Base-by-base conservation (phyloP, 2,113 vertebrate genomes). In the Prunella himalayana region DNA sequence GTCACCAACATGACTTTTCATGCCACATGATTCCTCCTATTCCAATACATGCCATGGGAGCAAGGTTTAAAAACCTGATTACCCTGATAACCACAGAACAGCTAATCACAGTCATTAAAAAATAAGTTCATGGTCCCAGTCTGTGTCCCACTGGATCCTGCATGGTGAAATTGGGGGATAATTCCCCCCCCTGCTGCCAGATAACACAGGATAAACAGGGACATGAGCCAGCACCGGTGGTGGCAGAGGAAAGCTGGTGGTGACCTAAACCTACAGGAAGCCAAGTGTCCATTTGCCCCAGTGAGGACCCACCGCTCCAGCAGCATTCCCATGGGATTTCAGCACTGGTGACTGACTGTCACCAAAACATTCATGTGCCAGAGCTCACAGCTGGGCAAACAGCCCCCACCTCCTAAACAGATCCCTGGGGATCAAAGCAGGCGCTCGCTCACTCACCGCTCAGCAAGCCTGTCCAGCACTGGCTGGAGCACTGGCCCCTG, bases 301-400 rank as follows among this genome's bases (percentile, higher is more conserved):
- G 44, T 0, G 12, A 84, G 77, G n/a, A 73, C 13, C 50, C 27
- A 11, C n/a, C 0, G 0, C 9, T 68, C 61, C 86, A 39, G 30
- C 3, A 3, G 35, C 44, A 19, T 35, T 91, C 82, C 78, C 28
- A 13, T 3, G 35, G 72, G 31, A 77, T 81, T 88, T 60, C 59
- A 35, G 70, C 7, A 2, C 65, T 0, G 1, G 37, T 59, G 53
- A 59, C 30, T 9, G 10, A 72, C 35, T 24, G 68, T 16, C 6
- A 1, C n/a, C 53, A 53, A 39, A 84, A 63, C 6, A 7, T 2
- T 1, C 0, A 0, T 0, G 2, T 39, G 71, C 45, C 2, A 2
- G 31, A 81, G 50, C 31, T 51, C 45, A 15, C 1, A 1, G n/a
- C 37, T 35, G 53, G 51, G 15, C 45, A 81, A 81, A 68, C 9